phyloP scores from a whole-genome alignment of 30 jellyfish, hydroid and myxozoan genomes.

The Cassiopea xamachana region DNA sequence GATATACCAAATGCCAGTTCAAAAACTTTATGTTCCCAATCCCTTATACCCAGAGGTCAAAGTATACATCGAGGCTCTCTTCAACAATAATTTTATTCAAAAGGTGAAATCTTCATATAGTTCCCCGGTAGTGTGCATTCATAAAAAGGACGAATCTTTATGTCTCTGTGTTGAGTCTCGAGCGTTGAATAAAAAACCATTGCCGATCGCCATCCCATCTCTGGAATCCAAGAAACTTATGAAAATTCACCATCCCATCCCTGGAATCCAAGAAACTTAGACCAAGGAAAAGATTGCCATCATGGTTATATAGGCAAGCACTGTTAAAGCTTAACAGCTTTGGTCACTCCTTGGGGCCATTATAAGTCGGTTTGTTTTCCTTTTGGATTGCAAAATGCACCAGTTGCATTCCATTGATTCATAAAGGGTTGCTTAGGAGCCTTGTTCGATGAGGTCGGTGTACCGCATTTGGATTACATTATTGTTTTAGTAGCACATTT shows the following conservation, averaged over 20 bases:
- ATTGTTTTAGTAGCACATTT: slow-evolving; percentile 24
- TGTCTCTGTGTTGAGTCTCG: too few species aligned
- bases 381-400: slow-evolving; percentile 65
- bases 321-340: slow-evolving; percentile 37
- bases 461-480: slow-evolving; percentile 62
- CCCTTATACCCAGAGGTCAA: slow-evolving; percentile 65
- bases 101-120: slow-evolving; percentile 38
- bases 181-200: background rate
- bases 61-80: slow-evolving; percentile 39
- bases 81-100: slow-evolving; percentile 18
- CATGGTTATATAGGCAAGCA: slow-evolving; percentile 53
- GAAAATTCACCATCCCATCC: slow-evolving; percentile 29
- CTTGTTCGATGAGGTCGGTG: slow-evolving; percentile 3
- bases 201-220: slow-evolving; percentile 57
- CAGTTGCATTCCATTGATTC: slow-evolving; percentile 33
- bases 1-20: too few species aligned
- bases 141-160: too few species aligned
- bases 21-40: slow-evolving; percentile 10
- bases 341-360: slow-evolving; percentile 79
- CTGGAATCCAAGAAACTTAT: slow-evolving; percentile 43
- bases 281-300: slow-evolving; percentile 70
- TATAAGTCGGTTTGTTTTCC: slow-evolving; percentile 9
- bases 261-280: slow-evolving; percentile 46
- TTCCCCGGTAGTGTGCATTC: too few species aligned
- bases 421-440: slow-evolving; percentile 42